Percentiles rank a stretch among this genome's conserved stretches.
Evolutionary conservation across 2,113 vertebrate genomes (phyloP).

Genomic region (Saccopteryx leptura): DNA sequence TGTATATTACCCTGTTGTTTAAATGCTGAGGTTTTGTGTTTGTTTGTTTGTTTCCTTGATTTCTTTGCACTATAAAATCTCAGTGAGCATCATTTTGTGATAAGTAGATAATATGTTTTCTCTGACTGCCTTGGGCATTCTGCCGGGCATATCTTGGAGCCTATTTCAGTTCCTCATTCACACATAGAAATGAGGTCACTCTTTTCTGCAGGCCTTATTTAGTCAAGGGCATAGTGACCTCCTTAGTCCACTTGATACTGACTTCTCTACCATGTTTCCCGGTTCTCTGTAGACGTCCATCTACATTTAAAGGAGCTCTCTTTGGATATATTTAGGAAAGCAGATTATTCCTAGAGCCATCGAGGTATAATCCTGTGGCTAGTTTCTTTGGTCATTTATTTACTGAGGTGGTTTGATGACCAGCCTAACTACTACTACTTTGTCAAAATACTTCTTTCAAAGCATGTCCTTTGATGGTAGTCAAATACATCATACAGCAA

Average conservation of each 20-base stretch:
- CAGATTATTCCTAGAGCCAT: not conserved
- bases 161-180: conserved; percentile 61
- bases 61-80: not conserved
- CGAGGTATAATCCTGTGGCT: not conserved
- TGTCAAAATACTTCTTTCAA: conserved; percentile 22
- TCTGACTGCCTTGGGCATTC: conserved; percentile 4
- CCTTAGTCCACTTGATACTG: not conserved
- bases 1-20: not conserved
- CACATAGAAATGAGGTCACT: conserved; percentile 68
- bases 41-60: not conserved
- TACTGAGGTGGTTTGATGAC: conserved; percentile 19
- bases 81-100: not conserved
- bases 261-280: not conserved
- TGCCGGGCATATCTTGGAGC: conserved; percentile 26
- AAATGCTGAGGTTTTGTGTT: conserved; percentile 8
- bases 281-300: not conserved
- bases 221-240: conserved; percentile 67
- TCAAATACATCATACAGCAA: not conserved
- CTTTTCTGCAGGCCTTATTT: conserved; percentile 46
- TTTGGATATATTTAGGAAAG: not conserved
- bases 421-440: not conserved
- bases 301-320: not conserved
- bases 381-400: not conserved
- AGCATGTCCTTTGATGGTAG: not conserved
- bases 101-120: not conserved